Base-by-base conservation (phyloP, 2,888 invertebrate genomes). In the Pristionchus exspectatus region DNA sequence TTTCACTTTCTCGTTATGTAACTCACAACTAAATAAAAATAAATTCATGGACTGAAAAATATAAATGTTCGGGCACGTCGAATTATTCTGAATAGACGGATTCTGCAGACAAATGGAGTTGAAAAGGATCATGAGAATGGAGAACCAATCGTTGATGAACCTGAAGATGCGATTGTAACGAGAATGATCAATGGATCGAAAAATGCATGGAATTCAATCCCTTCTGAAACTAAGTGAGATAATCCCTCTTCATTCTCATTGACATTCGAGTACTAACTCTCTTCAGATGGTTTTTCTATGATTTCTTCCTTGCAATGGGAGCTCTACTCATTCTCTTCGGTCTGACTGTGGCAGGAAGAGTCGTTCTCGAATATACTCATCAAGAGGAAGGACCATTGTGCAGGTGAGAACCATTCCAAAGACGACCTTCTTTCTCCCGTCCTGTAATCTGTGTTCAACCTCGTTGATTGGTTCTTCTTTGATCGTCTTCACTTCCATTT, bases 271-370 rank as follows among this genome's bases (percentile, higher is more conserved):
- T 44, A 72, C 4, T 72, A 2, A 9, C 5, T 33, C 33, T 30
- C 16, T 33, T 77, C 77, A 83, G 83, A 83, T 83, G 83, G 83
- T 83, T 83, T 30, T 83, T 54, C 63, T 44, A 44, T 18, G 86
- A 86, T 38, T 33, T 50, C 33, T 9, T 86, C 24, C 59, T 86
- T 38, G 86, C 86, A 14, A 38, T 66, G 33, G 27, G 18, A 3
- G 12, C 14, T 66, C 63, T 86, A 12, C 86, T 86, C 44, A 38
- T 66, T 86, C 86, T 86, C 33, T 86, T 86, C 66, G 24, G 24
- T 66, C 24, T 66, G 10, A 66, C 66, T n/a, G 86, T 86, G 9
- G 24, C 27, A 33, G 86, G 38, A 33, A 38, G 86, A 33, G 38
- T 86, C 38, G 66, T 66, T 24, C 24, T 66, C 7, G 86, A 86